phyloP scores from a whole-genome alignment of 92 coral and sea anemone genomes.

The Zoanthus solanderi region DNA sequence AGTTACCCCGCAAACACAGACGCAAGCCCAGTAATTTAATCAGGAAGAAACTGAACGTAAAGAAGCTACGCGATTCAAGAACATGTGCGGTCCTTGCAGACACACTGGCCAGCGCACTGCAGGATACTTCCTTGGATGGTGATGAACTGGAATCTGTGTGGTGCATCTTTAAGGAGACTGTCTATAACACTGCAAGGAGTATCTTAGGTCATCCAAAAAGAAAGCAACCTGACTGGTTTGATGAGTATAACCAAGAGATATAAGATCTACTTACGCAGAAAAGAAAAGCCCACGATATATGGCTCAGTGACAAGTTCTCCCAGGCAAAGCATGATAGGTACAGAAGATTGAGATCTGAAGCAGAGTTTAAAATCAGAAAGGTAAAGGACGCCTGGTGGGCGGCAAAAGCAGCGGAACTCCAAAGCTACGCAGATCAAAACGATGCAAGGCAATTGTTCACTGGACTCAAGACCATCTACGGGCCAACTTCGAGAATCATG shows the following conservation, averaged over 20 bases:
- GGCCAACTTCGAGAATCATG: not conserved
- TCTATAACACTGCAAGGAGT: not conserved
- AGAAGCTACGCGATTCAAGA: conserved; percentile 4
- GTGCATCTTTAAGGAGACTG: too few species aligned
- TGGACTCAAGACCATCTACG: not conserved
- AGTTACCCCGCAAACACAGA: not conserved
- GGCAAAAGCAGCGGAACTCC: not conserved
- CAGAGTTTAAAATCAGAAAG: not conserved
- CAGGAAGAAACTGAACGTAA: conserved; percentile 6
- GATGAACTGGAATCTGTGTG: not conserved
- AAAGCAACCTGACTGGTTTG: not conserved
- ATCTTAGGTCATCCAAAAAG: not conserved
- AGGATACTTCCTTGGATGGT: conserved; percentile 2
- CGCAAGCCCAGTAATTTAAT: not conserved
- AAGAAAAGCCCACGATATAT: not conserved
- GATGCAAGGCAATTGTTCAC: not conserved
- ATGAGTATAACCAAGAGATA: not conserved
- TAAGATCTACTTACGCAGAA: not conserved
- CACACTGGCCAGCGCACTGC: not conserved
- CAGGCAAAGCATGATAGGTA: not conserved
- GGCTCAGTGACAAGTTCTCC: not conserved
- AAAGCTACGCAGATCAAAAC: not conserved
- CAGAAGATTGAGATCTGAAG: not conserved
- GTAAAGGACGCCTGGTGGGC: not conserved
- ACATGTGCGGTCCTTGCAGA: not conserved